Percentiles rank a stretch among this genome's conserved stretches.
phyloP scores from a whole-genome alignment of 2,888 invertebrate species.

The Morpho deidamia region DNA sequence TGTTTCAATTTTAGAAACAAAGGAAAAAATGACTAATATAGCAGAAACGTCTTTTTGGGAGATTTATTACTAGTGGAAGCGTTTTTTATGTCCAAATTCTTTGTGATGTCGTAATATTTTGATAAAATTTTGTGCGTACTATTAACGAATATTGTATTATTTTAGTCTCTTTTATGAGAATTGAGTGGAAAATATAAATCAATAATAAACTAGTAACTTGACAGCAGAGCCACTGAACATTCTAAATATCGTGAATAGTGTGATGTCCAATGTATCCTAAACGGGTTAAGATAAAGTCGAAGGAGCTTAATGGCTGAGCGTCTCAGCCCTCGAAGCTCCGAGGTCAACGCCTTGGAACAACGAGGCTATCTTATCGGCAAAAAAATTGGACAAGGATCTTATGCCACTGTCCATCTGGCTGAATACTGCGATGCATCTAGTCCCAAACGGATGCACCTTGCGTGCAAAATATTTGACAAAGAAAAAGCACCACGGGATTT shows the following conservation, averaged over 20 bases:
- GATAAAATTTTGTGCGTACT: constrained; percentile 71
- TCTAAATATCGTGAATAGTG: constrained; percentile 64
- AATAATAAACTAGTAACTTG: constrained; percentile 56
- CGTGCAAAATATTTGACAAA: constrained; percentile 95
- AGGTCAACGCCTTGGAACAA: constrained; percentile 90
- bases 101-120: constrained; percentile 76
- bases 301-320: constrained; percentile 83
- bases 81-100: constrained; percentile 77
- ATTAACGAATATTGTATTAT: constrained; percentile 49
- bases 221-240: constrained; percentile 61
- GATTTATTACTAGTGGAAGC: constrained; percentile 69
- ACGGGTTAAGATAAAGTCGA: constrained; percentile 75
- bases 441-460: constrained; percentile 85
- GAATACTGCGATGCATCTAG: constrained; percentile 86
- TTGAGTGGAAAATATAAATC: constrained; percentile 52
- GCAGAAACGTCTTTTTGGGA: constrained; percentile 70
- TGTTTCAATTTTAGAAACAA: constrained; percentile 71
- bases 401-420: constrained; percentile 93
- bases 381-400: constrained; percentile 94
- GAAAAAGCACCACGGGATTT: constrained; percentile 93
- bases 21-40: constrained; percentile 70
- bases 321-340: constrained; percentile 88
- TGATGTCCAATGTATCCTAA: constrained; percentile 78
- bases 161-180: constrained; percentile 68
- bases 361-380: constrained; percentile 90